Evolutionary conservation across 2,888 invertebrate species (phyloP), one percentile per base, ranked within the genome.

Genomic region (Lithophane ornitopus): DNA sequence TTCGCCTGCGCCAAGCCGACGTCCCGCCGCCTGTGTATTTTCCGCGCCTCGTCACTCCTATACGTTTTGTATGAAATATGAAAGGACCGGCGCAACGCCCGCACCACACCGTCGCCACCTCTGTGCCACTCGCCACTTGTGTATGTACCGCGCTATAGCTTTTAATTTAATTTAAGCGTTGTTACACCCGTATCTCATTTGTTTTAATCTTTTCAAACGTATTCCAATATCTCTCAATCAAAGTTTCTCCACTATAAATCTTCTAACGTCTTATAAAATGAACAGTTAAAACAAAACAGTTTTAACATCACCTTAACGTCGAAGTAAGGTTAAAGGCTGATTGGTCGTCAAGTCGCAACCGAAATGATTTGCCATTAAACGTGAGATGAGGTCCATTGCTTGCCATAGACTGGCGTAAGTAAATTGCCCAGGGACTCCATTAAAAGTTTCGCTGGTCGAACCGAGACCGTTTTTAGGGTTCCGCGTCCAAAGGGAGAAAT

Each of bases 401-500:
- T 63, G 80, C 71, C 77, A 76, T 81, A 82, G 84, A 84, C 83
- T 72, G 80, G 82, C 78, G 82, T 83, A 90, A 91, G 89, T 92
- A 92, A 92, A 90, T 90, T 89, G 88, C 89, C 81, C 88, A 81
- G 89, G 89, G 89, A 91, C 90, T 91, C 93, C 93, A 94, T 94
- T 95, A 94, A 94, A 94, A 95, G 92, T 94, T 94, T 90, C 59
- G 80, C 88, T 76, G 70, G 80, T 80, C 72, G 69, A 75, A 80
- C 82, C 80, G 78, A 84, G 81, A 84, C 75, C 69, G 87, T 86
- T 44, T 70, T 74, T 74, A 74, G 39, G 41, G 62, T 41, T 54
- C 74, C 41, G 0, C 2, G 3, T 2, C 3, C 14, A 39, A 11
- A 39, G 9, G 2, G 0, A 34, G 22, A 39, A 70, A 76, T 28